Conservation (phyloP, 2,797 vertebrate species). For the Gymnoscopelus microlampas region DNA sequence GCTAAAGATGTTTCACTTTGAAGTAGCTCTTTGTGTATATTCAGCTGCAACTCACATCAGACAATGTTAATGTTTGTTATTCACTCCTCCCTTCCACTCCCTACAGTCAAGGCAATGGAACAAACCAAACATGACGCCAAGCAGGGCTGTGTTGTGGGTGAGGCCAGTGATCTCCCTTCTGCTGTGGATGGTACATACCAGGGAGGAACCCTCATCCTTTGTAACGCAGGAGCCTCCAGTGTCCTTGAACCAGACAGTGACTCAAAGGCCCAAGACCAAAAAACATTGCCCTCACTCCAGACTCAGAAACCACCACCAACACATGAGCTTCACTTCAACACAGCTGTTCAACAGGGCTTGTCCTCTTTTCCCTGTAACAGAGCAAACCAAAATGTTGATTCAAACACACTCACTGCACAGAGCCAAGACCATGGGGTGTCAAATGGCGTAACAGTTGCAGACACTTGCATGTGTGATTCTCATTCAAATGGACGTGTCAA, state of each 20-base stretch:
- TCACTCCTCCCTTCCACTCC: conserved; percentile 57
- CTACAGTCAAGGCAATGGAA: conserved; percentile 45
- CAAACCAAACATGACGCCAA: conserved; percentile 21
- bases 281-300: background rate
- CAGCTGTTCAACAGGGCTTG: background rate
- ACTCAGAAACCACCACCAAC: background rate
- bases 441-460: background rate
- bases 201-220: conserved; percentile 63
- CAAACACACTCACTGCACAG: background rate
- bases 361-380: background rate
- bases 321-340: background rate
- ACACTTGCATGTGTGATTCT: background rate
- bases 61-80: conserved; percentile 55
- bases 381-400: background rate
- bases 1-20: conserved; percentile 26
- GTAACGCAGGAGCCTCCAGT: conserved; percentile 67
- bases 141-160: conserved; percentile 26
- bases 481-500: background rate
- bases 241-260: conserved; percentile 35
- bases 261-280: conserved; percentile 5
- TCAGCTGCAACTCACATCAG: conserved; percentile 56
- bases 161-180: conserved; percentile 6
- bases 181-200: conserved; percentile 31
- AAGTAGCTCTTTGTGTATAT: conserved; percentile 50
- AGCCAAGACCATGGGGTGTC: background rate